Evolutionary conservation across 1,140 invertebrate species (phyloP).

Genomic region (Papilio aristodemus): DNA sequence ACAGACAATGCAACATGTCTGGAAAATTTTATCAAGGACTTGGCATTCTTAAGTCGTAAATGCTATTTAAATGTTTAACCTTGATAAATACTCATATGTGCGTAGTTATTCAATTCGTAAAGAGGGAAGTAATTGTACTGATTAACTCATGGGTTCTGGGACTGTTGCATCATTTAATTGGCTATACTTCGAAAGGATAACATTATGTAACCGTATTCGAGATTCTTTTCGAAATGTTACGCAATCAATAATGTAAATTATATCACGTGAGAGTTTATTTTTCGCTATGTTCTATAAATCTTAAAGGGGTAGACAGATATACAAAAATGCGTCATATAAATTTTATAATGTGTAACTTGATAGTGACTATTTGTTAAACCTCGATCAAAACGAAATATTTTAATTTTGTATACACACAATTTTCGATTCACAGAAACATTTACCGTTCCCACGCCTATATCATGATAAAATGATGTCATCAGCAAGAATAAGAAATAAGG

Average conservation of each 20-base stretch:
- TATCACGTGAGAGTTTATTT: neutral
- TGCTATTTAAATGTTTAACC: slow-evolving; percentile 27
- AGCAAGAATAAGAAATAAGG: too few relatives aligned
- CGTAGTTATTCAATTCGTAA: slow-evolving; percentile 17
- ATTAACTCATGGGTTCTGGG: slow-evolving; percentile 25
- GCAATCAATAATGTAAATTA: neutral
- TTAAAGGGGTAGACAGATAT: neutral
- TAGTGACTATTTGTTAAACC: too few relatives aligned
- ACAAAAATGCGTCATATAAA: too few relatives aligned
- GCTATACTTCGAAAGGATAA: neutral
- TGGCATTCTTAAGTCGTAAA: slow-evolving; percentile 14
- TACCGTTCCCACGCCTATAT: too few relatives aligned
- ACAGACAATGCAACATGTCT: neutral
- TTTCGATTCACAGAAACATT: too few relatives aligned
- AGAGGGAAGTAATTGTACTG: slow-evolving; percentile 29
- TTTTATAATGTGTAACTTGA: too few relatives aligned
- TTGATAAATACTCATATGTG: slow-evolving; percentile 21
- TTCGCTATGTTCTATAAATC: neutral
- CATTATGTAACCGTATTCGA: slow-evolving; percentile 29
- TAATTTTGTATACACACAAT: too few relatives aligned
- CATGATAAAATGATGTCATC: too few relatives aligned
- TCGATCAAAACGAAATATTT: too few relatives aligned
- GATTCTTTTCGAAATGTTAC: neutral
- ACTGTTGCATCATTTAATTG: slow-evolving; percentile 33
- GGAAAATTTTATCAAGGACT: slow-evolving; percentile 5